phyloP scores from a whole-genome alignment of 35 echinoderm and acorn worm species.

The Patiria miniata region DNA sequence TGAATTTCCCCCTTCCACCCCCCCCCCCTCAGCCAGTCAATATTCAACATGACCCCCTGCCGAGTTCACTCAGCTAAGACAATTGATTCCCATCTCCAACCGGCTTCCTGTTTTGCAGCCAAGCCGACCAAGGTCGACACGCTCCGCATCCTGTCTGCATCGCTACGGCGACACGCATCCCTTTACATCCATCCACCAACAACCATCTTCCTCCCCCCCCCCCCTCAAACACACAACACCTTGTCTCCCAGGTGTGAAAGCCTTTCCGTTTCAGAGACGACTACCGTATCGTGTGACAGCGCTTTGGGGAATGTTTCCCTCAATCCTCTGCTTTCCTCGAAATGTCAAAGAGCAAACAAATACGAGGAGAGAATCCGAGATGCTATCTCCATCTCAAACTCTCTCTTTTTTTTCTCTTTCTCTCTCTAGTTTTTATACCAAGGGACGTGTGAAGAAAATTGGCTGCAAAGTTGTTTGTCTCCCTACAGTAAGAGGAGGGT shows the following conservation, averaged over 20 bases:
- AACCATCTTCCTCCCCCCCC: not conserved
- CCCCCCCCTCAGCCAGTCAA: not conserved
- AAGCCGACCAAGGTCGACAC: conserved; percentile 13
- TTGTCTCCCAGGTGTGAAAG: conserved; percentile 2
- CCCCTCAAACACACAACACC: not conserved
- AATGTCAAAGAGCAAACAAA: not conserved
- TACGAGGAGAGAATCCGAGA: not conserved
- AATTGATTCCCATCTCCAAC: not conserved
- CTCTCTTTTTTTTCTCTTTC: not conserved
- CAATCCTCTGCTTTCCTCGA: too few species aligned
- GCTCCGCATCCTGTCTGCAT: too few species aligned
- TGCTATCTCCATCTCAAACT: not conserved
- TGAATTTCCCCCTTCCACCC: not conserved
- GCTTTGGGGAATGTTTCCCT: not conserved
- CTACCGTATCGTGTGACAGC: not conserved
- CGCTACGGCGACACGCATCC: too few species aligned
- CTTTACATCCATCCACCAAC: not conserved
- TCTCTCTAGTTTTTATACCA: too few species aligned
- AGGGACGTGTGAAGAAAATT: not conserved
- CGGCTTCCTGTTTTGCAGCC: conserved; percentile 21
- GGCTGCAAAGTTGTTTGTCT: not conserved
- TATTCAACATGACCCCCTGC: too few species aligned
- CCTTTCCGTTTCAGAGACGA: not conserved
- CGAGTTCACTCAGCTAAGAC: not conserved
- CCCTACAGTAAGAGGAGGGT: not conserved